Percentiles rank a stretch among this genome's conserved stretches.
These are phyloP conservation scores for Vipera latastei DNA, from an alignment of 2,797 vertebrate genomes.

Conservation along the genomic window DNA sequence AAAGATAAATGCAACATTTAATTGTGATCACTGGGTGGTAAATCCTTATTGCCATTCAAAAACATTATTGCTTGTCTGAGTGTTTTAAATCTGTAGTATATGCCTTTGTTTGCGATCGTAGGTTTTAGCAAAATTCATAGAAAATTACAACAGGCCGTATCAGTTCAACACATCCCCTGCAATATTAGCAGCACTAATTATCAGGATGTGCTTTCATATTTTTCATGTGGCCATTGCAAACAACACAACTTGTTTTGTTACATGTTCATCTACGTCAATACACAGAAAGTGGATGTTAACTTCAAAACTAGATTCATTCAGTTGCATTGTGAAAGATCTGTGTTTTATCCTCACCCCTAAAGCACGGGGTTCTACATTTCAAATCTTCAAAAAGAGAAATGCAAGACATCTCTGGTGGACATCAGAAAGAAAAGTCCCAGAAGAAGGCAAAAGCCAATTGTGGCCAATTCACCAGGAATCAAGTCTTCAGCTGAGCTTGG, in stretches of 20 bases:
- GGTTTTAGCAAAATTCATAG: neutral
- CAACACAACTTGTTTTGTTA: neutral
- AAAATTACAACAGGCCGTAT: neutral
- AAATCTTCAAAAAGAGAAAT: neutral
- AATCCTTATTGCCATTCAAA: constrained; percentile 2
- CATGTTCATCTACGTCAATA: neutral
- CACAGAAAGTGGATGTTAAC: neutral
- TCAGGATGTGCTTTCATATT: neutral
- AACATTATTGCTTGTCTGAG: constrained; percentile 10
- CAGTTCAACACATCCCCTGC: neutral
- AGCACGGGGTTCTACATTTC: neutral
- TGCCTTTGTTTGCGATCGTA: neutral
- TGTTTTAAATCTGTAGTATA: neutral
- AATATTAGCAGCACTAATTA: neutral
- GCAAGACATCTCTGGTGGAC: neutral
- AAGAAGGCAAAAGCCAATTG: neutral
- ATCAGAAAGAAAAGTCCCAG: neutral
- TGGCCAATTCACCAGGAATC: neutral
- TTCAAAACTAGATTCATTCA: too few relatives aligned
- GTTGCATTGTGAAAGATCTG: neutral
- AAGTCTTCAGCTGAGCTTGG: neutral
- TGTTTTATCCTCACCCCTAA: neutral
- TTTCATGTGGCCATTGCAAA: neutral
- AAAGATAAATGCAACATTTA: constrained; percentile 36
- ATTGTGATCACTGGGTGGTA: neutral